phyloP scores from a whole-genome alignment of 2,797 vertebrate species.

The Phyllotis vaccarum region DNA sequence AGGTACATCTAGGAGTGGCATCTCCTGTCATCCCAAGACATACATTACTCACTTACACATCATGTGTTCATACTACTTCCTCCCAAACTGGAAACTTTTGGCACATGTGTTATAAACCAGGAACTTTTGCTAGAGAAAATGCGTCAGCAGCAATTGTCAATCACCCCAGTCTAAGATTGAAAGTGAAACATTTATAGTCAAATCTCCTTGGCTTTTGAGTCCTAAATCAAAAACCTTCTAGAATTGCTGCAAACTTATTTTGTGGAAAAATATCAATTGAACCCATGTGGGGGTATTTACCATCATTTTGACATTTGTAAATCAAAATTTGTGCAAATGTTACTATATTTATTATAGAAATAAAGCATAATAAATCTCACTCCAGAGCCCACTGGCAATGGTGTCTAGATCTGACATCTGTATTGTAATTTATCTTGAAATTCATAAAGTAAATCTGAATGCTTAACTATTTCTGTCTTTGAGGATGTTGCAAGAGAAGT shows the following conservation, averaged over 20 bases:
- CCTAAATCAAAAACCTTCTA: neutral
- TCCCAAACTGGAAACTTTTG: neutral
- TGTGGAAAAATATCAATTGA: neutral
- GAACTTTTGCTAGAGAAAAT: conserved; percentile 12
- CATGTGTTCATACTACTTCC: neutral
- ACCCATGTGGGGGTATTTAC: neutral
- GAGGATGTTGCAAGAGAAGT: neutral
- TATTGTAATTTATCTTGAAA: conserved; percentile 7
- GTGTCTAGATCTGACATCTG: neutral
- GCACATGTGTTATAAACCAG: neutral
- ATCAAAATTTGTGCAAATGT: conserved; percentile 15
- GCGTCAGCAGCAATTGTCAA: neutral
- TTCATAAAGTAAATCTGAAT: neutral
- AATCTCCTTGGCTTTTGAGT: conserved; percentile 14
- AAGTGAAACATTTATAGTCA: neutral
- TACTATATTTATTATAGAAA: neutral
- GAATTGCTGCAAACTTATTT: neutral
- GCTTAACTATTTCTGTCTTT: neutral
- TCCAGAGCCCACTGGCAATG: neutral
- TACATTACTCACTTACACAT: neutral
- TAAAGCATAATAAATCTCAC: neutral
- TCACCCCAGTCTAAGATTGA: neutral
- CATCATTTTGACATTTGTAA: conserved; percentile 1
- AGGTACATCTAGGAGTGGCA: neutral
- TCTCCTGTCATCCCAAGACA: neutral